Conservation (phyloP, 2,888 invertebrate genomes). For the Lingula anatina region DNA sequence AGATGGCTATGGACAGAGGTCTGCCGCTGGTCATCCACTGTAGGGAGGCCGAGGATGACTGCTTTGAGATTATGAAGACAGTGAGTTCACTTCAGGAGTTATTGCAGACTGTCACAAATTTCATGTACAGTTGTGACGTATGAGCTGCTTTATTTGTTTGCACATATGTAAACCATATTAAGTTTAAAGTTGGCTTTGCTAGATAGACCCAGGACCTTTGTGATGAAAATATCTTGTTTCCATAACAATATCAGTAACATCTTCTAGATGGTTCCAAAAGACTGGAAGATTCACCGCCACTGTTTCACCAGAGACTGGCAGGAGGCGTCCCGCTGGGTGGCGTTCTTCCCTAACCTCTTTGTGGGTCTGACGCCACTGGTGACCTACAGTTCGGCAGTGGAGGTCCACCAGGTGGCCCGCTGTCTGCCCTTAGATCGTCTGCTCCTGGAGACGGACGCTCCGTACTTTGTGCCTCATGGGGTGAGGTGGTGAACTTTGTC, state of each 20-base stretch:
- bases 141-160: too few species aligned
- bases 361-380: slow-evolving; percentile 53
- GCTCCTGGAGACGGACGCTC: slow-evolving; percentile 56
- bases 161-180: too few species aligned
- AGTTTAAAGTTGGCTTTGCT: neutral
- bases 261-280: slow-evolving; percentile 36
- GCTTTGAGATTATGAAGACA: slow-evolving; percentile 48
- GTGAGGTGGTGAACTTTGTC: too few species aligned
- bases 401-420: slow-evolving; percentile 41
- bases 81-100: slow-evolving; percentile 20
- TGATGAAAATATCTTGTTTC: too few species aligned
- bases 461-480: slow-evolving; percentile 53
- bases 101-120: too few species aligned
- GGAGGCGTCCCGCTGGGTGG: slow-evolving; percentile 49
- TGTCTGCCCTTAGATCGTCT: slow-evolving; percentile 51
- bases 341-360: slow-evolving; percentile 50
- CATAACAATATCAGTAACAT: too few species aligned
- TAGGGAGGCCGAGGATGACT: slow-evolving; percentile 52
- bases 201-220: too few species aligned
- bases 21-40: slow-evolving; percentile 55
- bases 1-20: slow-evolving; percentile 42
- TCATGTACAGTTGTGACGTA: too few species aligned
- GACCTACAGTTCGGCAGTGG: slow-evolving; percentile 32
- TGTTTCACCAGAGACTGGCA: slow-evolving; percentile 52
- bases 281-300: slow-evolving; percentile 54